These are phyloP conservation scores for Bombus balteatus DNA, from an alignment of 1,140 invertebrate genomes.

Conservation along the genomic window DNA sequence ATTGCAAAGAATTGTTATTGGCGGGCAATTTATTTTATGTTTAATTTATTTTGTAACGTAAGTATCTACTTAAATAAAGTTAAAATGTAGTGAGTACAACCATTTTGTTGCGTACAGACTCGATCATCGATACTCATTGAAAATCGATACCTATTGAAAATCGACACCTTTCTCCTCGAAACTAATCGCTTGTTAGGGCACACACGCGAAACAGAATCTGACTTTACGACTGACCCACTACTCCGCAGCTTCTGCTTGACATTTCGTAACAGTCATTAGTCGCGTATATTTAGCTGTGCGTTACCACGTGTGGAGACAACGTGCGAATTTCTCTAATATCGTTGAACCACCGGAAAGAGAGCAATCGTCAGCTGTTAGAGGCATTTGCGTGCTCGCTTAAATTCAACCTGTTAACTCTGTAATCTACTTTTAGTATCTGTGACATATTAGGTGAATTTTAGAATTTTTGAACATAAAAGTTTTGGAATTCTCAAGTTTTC, in stretches of 20 bases:
- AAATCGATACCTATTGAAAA: not conserved
- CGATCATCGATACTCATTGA: not conserved
- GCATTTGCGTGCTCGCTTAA: not conserved
- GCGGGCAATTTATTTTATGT: not conserved
- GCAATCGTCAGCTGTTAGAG: conserved; percentile 42
- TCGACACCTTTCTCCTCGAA: conserved; percentile 21
- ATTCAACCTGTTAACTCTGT: conserved; percentile 18
- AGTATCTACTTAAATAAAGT: not conserved
- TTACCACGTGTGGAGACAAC: conserved; percentile 20
- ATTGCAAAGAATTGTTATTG: not conserved
- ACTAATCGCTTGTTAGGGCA: not conserved
- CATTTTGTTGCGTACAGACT: not conserved
- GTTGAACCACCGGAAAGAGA: conserved; percentile 31
- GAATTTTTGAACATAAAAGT: not conserved
- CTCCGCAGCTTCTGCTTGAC: conserved; percentile 56
- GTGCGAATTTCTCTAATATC: conserved; percentile 30
- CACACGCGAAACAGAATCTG: not conserved
- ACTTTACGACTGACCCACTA: conserved; percentile 63
- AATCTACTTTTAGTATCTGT: not conserved
- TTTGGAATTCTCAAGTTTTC: not conserved
- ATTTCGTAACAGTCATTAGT: conserved; percentile 67
- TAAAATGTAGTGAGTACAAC: too few species aligned
- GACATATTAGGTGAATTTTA: not conserved
- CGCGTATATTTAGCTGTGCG: conserved; percentile 65
- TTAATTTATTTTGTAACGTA: not conserved